These are phyloP conservation scores for Tetrapedia diversipes DNA, from an alignment of 2,888 invertebrate genomes.

Conservation along the genomic window DNA sequence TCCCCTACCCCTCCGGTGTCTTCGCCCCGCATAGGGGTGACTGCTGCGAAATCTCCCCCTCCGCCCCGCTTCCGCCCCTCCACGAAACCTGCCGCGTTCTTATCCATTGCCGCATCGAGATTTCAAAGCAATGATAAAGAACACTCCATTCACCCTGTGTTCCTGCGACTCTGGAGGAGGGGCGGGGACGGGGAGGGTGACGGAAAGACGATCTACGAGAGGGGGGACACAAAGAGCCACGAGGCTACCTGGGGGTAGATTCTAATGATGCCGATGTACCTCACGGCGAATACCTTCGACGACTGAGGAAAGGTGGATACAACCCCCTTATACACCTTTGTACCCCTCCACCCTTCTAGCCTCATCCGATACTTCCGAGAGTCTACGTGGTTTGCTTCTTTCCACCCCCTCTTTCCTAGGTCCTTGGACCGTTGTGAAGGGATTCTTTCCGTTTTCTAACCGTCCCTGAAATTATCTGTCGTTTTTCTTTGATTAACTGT, in stretches of 20 bases:
- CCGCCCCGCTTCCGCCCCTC: constrained; percentile 1
- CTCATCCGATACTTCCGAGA: constrained; percentile 33
- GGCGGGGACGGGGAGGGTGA: constrained; percentile 11
- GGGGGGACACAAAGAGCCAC: constrained; percentile 57
- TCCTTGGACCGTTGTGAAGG: too few species aligned
- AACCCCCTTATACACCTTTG: constrained; percentile 38
- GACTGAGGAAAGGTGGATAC: constrained; percentile 61
- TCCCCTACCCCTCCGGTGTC: background rate
- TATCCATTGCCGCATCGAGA: constrained; percentile 55
- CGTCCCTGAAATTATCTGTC: background rate
- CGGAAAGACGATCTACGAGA: constrained; percentile 51
- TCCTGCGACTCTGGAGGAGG: constrained; percentile 8
- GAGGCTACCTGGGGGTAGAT: constrained; percentile 68
- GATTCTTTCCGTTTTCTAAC: background rate
- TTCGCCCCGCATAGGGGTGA: constrained; percentile 8
- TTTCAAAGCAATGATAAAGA: constrained; percentile 74
- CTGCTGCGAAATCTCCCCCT: constrained; percentile 33
- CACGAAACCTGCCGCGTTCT: constrained; percentile 19
- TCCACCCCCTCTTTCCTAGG: background rate
- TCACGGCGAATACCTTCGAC: constrained; percentile 76
- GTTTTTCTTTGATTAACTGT: too few species aligned
- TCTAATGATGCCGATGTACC: constrained; percentile 78
- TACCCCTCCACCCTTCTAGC: constrained; percentile 30
- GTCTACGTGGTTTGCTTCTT: background rate
- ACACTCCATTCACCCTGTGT: constrained; percentile 53